phyloP scores from a whole-genome alignment of 2,113 vertebrate genomes.

The Ptilonorhynchus violaceus region DNA sequence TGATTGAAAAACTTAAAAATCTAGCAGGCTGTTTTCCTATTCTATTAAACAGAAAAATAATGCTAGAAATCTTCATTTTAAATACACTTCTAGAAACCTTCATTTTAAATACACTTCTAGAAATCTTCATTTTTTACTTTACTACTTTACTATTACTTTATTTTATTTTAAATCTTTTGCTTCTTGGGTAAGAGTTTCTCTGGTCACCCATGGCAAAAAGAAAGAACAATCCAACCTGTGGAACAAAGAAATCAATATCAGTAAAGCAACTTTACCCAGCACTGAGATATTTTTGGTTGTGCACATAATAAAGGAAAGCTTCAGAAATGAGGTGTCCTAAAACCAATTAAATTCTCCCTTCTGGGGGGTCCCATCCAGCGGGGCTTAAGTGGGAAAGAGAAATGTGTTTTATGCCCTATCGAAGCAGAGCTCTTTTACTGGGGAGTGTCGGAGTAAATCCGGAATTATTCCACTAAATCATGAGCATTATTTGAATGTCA shows the following conservation, averaged over 20 bases:
- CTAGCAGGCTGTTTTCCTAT: not conserved
- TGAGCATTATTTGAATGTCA: constrained; percentile 53
- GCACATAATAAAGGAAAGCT: not conserved
- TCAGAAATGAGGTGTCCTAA: not conserved
- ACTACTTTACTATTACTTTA: not conserved
- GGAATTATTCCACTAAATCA: constrained; percentile 12
- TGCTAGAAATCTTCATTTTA: not conserved
- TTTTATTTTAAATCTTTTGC: not conserved
- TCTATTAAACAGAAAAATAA: not conserved
- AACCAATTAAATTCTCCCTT: not conserved
- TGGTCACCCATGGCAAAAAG: not conserved
- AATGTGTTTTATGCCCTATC: not conserved
- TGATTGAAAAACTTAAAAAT: not conserved
- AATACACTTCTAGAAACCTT: not conserved
- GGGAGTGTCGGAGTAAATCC: not conserved
- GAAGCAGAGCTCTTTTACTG: not conserved
- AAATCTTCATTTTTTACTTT: not conserved
- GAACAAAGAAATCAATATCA: not conserved
- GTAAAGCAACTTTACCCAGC: not conserved
- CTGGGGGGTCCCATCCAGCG: not conserved
- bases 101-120: not conserved
- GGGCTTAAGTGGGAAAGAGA: not conserved
- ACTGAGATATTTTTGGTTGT: not conserved
- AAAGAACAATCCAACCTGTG: not conserved
- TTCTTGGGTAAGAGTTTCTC: not conserved